phyloP scores from a whole-genome alignment of 2,888 invertebrate genomes.

The Synanthedon vespiformis region DNA sequence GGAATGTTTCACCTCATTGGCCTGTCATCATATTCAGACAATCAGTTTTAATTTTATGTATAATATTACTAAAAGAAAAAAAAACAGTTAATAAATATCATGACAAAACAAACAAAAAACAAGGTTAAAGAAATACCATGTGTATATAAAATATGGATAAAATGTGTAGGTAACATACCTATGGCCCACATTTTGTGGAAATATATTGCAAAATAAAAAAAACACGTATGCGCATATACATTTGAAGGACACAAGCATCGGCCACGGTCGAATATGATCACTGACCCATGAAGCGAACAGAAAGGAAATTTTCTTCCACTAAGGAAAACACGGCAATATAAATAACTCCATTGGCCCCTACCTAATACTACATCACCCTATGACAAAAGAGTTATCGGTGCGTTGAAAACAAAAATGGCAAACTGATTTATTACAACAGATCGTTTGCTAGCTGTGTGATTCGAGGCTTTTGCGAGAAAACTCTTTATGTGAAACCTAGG shows the following conservation, averaged over 20 bases:
- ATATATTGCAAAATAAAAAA: no score
- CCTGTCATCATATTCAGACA: no score
- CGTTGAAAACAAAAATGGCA: constrained; percentile 71
- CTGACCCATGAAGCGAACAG: constrained; percentile 69
- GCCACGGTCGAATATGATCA: constrained; percentile 57
- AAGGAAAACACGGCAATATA: constrained; percentile 68
- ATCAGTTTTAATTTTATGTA: no score
- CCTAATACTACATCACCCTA: constrained; percentile 62
- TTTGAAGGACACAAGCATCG: constrained; percentile 9
- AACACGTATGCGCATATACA: neutral
- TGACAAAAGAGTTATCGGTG: constrained; percentile 72
- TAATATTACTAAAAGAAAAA: no score
- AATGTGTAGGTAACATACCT: no score
- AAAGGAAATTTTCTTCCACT: constrained; percentile 68
- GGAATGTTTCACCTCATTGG: no score
- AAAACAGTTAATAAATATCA: no score
- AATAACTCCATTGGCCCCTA: constrained; percentile 66
- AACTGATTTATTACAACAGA: constrained; percentile 54
- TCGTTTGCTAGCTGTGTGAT: constrained; percentile 42
- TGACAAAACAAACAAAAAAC: no score
- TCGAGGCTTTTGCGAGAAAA: neutral
- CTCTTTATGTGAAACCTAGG: neutral
- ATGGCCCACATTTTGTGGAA: no score
- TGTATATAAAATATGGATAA: no score
- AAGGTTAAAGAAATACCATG: no score